Conservation (phyloP, 2,888 invertebrate genomes). For the Ormyrus labotus region DNA sequence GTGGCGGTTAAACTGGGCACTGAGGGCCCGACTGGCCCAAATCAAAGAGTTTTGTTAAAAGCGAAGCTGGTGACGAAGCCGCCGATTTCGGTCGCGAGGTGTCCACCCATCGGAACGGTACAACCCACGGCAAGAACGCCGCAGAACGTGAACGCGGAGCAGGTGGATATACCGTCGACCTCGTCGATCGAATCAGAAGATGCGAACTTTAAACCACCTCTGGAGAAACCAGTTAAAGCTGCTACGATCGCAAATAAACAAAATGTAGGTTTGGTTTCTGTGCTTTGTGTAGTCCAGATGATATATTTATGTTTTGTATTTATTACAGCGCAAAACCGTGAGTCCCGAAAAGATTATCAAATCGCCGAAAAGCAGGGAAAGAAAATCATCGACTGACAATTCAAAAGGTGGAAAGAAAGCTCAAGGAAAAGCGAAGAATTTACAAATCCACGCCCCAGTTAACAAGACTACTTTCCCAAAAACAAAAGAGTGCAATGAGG, state of each 20-base stretch:
- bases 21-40: conserved; percentile 80
- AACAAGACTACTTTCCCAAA: conserved; percentile 68
- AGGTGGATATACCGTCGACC: conserved; percentile 51
- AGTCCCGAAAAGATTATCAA: conserved; percentile 54
- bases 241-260: conserved; percentile 24
- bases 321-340: not conserved
- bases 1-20: conserved; percentile 82
- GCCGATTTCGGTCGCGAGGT: conserved; percentile 72
- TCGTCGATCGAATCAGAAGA: conserved; percentile 39
- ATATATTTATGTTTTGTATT: not conserved
- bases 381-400: conserved; percentile 23
- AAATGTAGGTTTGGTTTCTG: conserved; percentile 1
- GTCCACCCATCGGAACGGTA: conserved; percentile 78
- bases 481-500: conserved; percentile 61
- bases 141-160: conserved; percentile 46
- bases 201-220: conserved; percentile 30
- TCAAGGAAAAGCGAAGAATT: conserved; percentile 63
- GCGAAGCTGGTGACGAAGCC: conserved; percentile 82
- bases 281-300: not conserved
- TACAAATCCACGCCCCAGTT: conserved; percentile 62
- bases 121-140: conserved; percentile 77
- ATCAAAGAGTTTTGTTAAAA: conserved; percentile 80
- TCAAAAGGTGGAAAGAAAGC: conserved; percentile 28
- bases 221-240: conserved; percentile 14
- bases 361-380: conserved; percentile 53